Base-by-base conservation (phyloP, 2,113 vertebrate genomes). In the Pelvicachromis taeniatus region DNA sequence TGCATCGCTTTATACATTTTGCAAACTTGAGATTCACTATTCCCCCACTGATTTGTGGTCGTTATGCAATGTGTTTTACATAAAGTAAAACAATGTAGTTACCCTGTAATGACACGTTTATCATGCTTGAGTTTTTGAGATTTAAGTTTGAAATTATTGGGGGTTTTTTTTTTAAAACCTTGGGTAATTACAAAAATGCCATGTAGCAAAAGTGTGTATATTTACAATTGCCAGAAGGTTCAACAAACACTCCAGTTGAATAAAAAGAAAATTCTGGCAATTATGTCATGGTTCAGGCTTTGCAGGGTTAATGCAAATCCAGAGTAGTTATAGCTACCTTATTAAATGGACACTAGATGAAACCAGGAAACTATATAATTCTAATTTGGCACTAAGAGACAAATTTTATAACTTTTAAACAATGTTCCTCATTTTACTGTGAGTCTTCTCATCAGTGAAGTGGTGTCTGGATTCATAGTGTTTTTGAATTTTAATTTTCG, bases 81-180 rank as follows among this genome's bases (percentile, higher is more conserved):
- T 4, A 1, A 61, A 4, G 31, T n/a, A n/a, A 63, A 35, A 35
- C 59, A 0, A 38, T 63, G 1, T 38, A 65, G 19, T 65, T 2
- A 65, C 11, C 33, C 59, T 65, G 19, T 65, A 38, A 38, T 38
- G 59, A 38, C 33, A 63, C n/a, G 19, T 38, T 35, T 38, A 13
- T 38, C 19, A 63, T 21, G 19, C 2, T 65, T 65, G 33, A 1
- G 10, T 13, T 63, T 6, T 12, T 63, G 19, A 63, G 33, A 35
- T 7, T 33, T 21, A 38, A 63, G 17, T 63, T 1, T 1, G 9
- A 31, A 31, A 31, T 17, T n/a, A n/a, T n/a, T n/a, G n/a, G n/a
- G n/a, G n/a, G 26, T 56, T 7, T 29, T 2, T 56, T 14, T 14
- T 14, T 6, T 14, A 61, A 1, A 0, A 5, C 35, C 59, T 3